Evolutionary conservation across 2,797 vertebrate genomes (phyloP), one percentile per base, ranked within the genome.

Genomic region (Podargus strigoides): DNA sequence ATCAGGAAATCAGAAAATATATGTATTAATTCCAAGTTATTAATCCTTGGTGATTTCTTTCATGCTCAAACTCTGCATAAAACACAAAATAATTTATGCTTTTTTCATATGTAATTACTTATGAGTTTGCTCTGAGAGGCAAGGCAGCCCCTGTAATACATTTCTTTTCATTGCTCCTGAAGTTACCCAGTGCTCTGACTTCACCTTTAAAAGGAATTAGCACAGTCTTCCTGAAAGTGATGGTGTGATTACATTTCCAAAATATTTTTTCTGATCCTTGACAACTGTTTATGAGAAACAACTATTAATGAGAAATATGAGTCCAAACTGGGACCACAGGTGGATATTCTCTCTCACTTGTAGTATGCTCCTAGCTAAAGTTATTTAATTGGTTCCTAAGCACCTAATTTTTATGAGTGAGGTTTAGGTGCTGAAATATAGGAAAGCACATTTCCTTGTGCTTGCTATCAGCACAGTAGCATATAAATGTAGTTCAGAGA

Each of bases 341-440:
- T 89, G 75, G 91, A 85, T 87, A 0, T 68, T 85, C 78, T 75
- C 32, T 56, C 85, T 93, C 58, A 28, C 75, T 74, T 42, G 17
- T 68, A 89, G 63, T 60, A 58, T 17, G 32, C 66, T 82, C 47
- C 73, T 95, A 79, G 66, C 76, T 89, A 88, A 87, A 89, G 83
- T 72, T 89, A 7, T 72, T 95, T 96, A 96, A 96, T 97, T 97
- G 94, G 95, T 96, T 96, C 94, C 96, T 92, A 88, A 96, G 93
- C 96, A 95, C 89, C 91, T 95, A 52, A 93, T 95, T 95, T 90
- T 94, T 91, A 68, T 75, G 66, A 94, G 85, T 63, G 50, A 50
- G 69, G 47, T 83, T 90, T 92, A 90, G 93, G 63, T 56, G 44
- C 70, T 78, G 56, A 94, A 93, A 85, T 85, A 83, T 0, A 88